Conservation (phyloP, 2,888 invertebrate species). For the Xanthostigma xanthostigma region DNA sequence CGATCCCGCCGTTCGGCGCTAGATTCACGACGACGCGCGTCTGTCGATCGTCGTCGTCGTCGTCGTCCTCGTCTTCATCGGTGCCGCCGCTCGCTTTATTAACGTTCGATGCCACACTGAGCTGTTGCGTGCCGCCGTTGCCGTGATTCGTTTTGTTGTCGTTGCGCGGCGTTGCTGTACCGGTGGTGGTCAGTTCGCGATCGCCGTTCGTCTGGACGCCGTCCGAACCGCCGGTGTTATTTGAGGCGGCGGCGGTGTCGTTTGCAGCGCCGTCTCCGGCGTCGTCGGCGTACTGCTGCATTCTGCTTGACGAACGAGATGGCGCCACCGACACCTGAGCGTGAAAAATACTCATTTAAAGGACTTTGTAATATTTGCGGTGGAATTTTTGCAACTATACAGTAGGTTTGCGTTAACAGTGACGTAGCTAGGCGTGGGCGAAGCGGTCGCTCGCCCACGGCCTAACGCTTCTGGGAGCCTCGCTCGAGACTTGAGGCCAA, state of each 20-base stretch:
- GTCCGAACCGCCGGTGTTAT: conserved; percentile 13
- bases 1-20: conserved; percentile 31
- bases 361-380: too few relatives aligned
- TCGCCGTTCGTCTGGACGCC: conserved; percentile 13
- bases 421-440: too few relatives aligned
- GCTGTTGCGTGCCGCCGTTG: not conserved
- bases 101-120: not conserved
- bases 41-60: conserved; percentile 13
- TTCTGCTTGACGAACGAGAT: conserved; percentile 25
- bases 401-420: too few relatives aligned
- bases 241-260: not conserved
- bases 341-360: too few relatives aligned
- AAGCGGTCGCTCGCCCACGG: too few relatives aligned
- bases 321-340: conserved; percentile 25
- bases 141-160: conserved; percentile 7
- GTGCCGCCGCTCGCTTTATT: conserved; percentile 25
- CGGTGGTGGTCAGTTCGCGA: conserved; percentile 11
- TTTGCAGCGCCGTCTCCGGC: conserved; percentile 17
- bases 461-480: too few relatives aligned
- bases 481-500: too few relatives aligned
- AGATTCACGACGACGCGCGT: conserved; percentile 30
- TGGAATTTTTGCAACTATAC: too few relatives aligned
- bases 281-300: conserved; percentile 34
- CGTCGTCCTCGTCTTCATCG: conserved; percentile 17
- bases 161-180: conserved; percentile 6